Evolutionary conservation across 2,113 vertebrate genomes (phyloP).

Genomic region (Rhea pennata): DNA sequence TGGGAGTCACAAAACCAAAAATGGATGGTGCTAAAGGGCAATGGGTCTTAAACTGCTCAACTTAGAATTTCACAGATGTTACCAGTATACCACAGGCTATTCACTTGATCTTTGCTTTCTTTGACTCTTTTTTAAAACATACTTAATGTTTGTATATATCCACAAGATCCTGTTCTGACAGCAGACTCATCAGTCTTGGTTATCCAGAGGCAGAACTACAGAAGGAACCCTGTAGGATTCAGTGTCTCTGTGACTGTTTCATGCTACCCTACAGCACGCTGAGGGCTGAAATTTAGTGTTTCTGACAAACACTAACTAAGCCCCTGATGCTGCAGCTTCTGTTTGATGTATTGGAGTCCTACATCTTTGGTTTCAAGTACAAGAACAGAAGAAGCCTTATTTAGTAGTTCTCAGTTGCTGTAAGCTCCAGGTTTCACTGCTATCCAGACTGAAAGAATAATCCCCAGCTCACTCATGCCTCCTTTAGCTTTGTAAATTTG

Average conservation of each 20-base stretch:
- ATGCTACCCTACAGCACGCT: rapidly evolving
- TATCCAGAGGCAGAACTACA: neutral
- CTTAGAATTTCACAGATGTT: neutral
- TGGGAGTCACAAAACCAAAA: neutral
- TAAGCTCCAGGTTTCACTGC: neutral
- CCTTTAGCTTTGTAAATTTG: neutral
- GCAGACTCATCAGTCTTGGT: neutral
- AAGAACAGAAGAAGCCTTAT: neutral
- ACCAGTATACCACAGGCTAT: neutral
- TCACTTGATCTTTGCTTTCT: neutral
- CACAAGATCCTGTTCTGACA: neutral
- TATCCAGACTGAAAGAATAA: neutral
- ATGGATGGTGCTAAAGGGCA: neutral
- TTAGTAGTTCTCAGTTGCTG: neutral
- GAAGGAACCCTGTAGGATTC: neutral
- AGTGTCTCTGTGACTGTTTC: neutral
- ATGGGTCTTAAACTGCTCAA: neutral
- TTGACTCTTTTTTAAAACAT: neutral
- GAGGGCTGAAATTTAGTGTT: neutral
- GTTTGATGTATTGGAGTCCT: neutral
- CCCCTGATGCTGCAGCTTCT: neutral
- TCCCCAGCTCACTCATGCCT: neutral
- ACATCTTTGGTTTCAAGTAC: neutral
- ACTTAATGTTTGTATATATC: neutral
- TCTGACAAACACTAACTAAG: neutral